Evolutionary conservation across 2,888 invertebrate species (phyloP).

Genomic region (Drosophila histrio): DNA sequence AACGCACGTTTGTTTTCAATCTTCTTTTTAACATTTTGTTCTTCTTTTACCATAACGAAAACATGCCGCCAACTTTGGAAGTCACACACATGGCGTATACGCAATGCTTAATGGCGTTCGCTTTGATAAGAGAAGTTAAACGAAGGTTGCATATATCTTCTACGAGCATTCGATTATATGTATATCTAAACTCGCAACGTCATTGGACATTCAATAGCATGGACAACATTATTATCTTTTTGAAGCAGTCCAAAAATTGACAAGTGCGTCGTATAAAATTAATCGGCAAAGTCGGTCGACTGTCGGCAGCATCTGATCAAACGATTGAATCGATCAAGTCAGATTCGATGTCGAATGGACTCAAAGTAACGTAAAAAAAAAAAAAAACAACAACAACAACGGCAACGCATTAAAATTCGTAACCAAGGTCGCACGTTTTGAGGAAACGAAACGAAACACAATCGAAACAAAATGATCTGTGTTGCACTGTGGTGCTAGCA

Average conservation of each 20-base stretch:
- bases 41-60: conserved; percentile 14
- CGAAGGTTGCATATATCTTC: conserved; percentile 41
- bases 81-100: conserved; percentile 59
- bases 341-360: conserved; percentile 24
- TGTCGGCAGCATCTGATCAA: conserved; percentile 55
- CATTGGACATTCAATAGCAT: conserved; percentile 28
- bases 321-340: conserved; percentile 47
- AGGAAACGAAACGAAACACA: conserved; percentile 64
- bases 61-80: conserved; percentile 48
- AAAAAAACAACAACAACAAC: conserved; percentile 18
- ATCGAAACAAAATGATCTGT: conserved; percentile 49
- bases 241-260: conserved; percentile 23
- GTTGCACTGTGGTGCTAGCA: conserved; percentile 50
- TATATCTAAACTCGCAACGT: conserved; percentile 22
- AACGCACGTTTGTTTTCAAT: conserved; percentile 54
- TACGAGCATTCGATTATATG: background rate
- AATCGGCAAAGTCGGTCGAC: conserved; percentile 28
- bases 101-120: conserved; percentile 24
- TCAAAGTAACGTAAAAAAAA: conserved; percentile 21
- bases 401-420: conserved; percentile 62
- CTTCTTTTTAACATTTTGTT: conserved; percentile 3
- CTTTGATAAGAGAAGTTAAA: conserved; percentile 53
- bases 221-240: conserved; percentile 3
- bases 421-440: conserved; percentile 60
- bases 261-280: conserved; percentile 56